phyloP scores from a whole-genome alignment of 2,113 vertebrate genomes.

The Microcebus griseorufus region DNA sequence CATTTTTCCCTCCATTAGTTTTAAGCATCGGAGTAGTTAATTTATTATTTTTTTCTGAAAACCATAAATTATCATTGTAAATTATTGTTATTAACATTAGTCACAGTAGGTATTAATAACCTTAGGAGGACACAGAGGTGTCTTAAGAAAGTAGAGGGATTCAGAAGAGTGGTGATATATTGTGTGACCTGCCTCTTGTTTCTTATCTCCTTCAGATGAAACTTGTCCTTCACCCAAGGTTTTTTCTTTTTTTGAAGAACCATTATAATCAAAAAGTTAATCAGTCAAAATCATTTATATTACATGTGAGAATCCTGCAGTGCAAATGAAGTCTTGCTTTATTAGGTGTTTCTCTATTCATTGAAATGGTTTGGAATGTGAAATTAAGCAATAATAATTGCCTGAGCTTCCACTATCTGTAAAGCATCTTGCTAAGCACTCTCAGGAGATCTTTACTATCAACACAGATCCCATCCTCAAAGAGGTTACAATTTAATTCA shows the following conservation, averaged over 20 bases:
- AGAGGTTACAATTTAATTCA: constrained; percentile 1
- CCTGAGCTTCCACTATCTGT: background rate
- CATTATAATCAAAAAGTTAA: background rate
- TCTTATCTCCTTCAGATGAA: background rate
- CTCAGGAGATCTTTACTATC: background rate
- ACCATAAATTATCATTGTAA: background rate
- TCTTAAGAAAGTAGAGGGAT: background rate
- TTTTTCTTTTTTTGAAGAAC: background rate
- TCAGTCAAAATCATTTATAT: background rate
- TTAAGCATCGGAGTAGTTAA: background rate
- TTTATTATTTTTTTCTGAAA: background rate
- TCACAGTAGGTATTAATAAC: background rate
- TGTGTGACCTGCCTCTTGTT: background rate
- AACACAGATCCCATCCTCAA: background rate
- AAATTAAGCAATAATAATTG: background rate
- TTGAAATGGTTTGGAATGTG: background rate
- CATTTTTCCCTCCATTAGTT: background rate
- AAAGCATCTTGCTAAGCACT: background rate
- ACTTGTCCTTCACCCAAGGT: background rate
- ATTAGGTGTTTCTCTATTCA: background rate
- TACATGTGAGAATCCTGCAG: background rate
- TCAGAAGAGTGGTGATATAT: background rate
- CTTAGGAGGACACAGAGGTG: background rate
- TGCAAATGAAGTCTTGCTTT: background rate
- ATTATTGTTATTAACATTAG: background rate